These are phyloP conservation scores for Protaetia brevitarsis DNA, from an alignment of 1,140 invertebrate species.

Conservation along the genomic window DNA sequence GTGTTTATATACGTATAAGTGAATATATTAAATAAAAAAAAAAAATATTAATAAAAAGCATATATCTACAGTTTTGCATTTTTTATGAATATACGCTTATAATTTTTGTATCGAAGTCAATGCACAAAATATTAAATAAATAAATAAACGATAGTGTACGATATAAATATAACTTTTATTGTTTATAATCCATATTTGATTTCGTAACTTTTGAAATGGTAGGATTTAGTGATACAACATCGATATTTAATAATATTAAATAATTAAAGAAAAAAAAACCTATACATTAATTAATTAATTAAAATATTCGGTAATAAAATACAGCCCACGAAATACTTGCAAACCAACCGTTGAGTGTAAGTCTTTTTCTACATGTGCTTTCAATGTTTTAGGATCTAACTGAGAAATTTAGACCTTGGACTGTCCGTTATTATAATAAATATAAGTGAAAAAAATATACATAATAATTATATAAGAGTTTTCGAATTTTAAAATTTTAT, in stretches of 20 bases:
- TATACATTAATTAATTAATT: constrained; percentile 8
- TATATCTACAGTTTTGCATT: constrained; percentile 25
- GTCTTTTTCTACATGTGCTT: constrained; percentile 45
- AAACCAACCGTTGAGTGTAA: constrained; percentile 17
- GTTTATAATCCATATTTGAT: constrained; percentile 24
- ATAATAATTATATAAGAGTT: constrained; percentile 45
- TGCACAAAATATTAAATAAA: constrained; percentile 44
- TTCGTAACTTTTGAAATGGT: constrained; percentile 33
- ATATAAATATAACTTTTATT: constrained; percentile 24
- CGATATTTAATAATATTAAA: constrained; percentile 47
- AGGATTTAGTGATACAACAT: constrained; percentile 42
- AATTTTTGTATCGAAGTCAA: constrained; percentile 41
- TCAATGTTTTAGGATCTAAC: constrained; percentile 48
- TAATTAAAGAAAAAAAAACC: constrained; percentile 31
- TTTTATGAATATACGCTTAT: constrained; percentile 32
- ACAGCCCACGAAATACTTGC: not conserved
- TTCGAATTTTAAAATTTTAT: constrained; percentile 51
- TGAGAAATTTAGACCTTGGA: constrained; percentile 46
- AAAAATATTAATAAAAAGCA: constrained; percentile 8
- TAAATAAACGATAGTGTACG: constrained; percentile 25
- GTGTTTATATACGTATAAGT: constrained; percentile 9
- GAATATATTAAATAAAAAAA: not conserved
- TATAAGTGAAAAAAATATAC: constrained; percentile 15
- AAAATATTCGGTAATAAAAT: constrained; percentile 20
- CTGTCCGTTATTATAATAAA: constrained; percentile 44